Conservation (phyloP, 2,113 vertebrate genomes). For the Aegotheles bennettii region DNA sequence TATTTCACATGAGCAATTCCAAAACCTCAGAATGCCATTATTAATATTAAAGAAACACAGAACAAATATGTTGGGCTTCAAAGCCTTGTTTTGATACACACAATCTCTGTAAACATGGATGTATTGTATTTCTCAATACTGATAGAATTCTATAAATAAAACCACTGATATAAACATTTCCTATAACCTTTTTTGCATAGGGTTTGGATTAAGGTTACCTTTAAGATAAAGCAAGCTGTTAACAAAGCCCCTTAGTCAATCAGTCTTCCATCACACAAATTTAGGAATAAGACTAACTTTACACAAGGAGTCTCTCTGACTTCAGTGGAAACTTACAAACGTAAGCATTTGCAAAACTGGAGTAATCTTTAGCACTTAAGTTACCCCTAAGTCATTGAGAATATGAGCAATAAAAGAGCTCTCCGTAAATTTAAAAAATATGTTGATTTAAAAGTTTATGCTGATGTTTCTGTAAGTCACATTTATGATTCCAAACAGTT, state of each 20-base stretch:
- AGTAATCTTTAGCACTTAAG: conserved; percentile 44
- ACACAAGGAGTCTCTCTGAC: neutral
- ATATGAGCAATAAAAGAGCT: conserved; percentile 69
- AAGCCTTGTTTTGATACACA: conserved; percentile 58
- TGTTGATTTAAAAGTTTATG: conserved; percentile 65
- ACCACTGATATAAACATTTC: conserved; percentile 53
- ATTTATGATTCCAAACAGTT: conserved; percentile 65
- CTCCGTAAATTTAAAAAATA: conserved; percentile 72
- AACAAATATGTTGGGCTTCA: conserved; percentile 54
- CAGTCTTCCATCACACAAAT: conserved; percentile 1
- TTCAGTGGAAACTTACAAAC: conserved; percentile 9
- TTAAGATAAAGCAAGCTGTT: conserved; percentile 58
- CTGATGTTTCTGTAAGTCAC: conserved; percentile 65
- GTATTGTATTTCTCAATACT: conserved; percentile 66
- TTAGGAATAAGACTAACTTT: conserved; percentile 13
- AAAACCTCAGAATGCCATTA: conserved; percentile 61
- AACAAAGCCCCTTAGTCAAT: conserved; percentile 38
- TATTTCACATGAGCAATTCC: conserved; percentile 65
- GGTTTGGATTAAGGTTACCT: conserved; percentile 59
- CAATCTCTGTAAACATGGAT: conserved; percentile 67
- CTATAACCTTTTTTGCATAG: conserved; percentile 69
- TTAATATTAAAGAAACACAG: conserved; percentile 59
- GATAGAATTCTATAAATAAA: conserved; percentile 70
- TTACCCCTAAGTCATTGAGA: conserved; percentile 43
- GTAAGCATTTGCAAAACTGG: conserved; percentile 23